Evolutionary conservation across 2,113 vertebrate genomes (phyloP).

Genomic region (Gadus chalcogrammus): DNA sequence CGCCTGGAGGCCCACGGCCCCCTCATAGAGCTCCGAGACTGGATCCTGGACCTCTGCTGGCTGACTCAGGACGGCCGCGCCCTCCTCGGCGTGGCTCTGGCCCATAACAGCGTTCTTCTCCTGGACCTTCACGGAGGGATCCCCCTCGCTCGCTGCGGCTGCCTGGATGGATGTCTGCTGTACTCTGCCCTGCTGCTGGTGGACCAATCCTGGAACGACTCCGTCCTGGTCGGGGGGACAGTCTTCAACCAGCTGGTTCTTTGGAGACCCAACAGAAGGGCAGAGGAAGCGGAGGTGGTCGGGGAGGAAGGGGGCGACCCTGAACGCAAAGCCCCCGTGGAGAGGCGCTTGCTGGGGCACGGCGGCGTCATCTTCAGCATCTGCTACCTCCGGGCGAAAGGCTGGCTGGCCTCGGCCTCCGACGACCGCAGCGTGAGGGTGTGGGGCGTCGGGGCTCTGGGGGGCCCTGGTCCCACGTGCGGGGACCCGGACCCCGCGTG

Average conservation of each 20-base stretch:
- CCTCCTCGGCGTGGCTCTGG: slow-evolving; percentile 77
- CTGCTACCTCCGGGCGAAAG: slow-evolving; percentile 74
- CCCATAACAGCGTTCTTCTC: slow-evolving; percentile 80
- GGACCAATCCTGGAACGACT: slow-evolving; percentile 74
- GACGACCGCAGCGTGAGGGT: slow-evolving; percentile 89
- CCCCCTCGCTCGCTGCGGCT: slow-evolving; percentile 70
- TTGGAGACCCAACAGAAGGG: slow-evolving; percentile 71
- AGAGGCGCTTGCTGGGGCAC: slow-evolving; percentile 79
- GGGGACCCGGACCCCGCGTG: slow-evolving; percentile 66
- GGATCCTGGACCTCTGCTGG: slow-evolving; percentile 85
- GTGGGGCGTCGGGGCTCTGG: slow-evolving; percentile 79
- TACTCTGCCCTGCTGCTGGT: slow-evolving; percentile 80
- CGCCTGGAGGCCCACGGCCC: slow-evolving; percentile 60
- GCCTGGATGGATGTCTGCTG: slow-evolving; percentile 81
- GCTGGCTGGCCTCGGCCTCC: slow-evolving; percentile 84
- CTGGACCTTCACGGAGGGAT: slow-evolving; percentile 70
- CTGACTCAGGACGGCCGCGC: slow-evolving; percentile 50
- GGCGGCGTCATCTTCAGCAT: slow-evolving; percentile 87
- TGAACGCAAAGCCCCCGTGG: slow-evolving; percentile 64
- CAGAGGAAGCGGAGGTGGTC: slow-evolving; percentile 6
- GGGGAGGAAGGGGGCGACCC: neutral
- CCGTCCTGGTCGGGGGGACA: slow-evolving; percentile 82
- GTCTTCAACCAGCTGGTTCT: slow-evolving; percentile 85
- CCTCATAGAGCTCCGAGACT: slow-evolving; percentile 78
- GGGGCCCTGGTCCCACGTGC: slow-evolving; percentile 57